Base-by-base conservation (phyloP, 2,797 vertebrate genomes). In the Anguilla obscura region DNA sequence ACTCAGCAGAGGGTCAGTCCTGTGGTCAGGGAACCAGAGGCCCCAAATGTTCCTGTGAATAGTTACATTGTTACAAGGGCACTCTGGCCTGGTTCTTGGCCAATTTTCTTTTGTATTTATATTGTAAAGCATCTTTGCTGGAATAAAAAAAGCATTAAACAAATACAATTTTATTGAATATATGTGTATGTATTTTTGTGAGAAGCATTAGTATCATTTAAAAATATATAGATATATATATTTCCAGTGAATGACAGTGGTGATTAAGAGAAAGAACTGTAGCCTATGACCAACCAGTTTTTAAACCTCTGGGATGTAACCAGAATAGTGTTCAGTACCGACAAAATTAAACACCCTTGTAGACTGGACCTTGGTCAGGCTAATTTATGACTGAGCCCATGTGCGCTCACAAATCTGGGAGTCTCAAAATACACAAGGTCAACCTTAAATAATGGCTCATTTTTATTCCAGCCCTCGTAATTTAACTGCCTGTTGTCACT, bases 401-500 rank as follows among this genome's bases (percentile, higher is more conserved):
- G 33, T 80, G 21, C 10, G 16, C 76, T 45, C 16, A 48, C 40
- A 18, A 48, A 36, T 76, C 27, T 36, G 71, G 71, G 71, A 36
- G 27, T 76, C 71, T 36, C 71, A 21, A 80, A 80, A 48, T 48
- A 80, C 76, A 18, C 36, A 45, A 82, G 79, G 79, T 82, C 40
- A 82, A 8, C 45, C 79, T 48, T 82, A 82, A 82, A 82, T 82
- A 50, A 50, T 3, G 9, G 24, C 40, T 50, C 18, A 10, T 50
- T 50, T 79, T n/a, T 82, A 82, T 82, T 50, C 79, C 79, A 9
- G 21, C 24, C 45, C 21, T n/a, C 18, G 24, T 50, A 24, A 82
- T 21, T 82, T 24, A 24, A 82, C 21, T 24, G 45, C 79, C 45
- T 82, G 45, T 50, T 50, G 40, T 48, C 79, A 82, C 40, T 48